Conservation (phyloP, 2,113 vertebrate genomes). For the Ceyx cyanopectus region DNA sequence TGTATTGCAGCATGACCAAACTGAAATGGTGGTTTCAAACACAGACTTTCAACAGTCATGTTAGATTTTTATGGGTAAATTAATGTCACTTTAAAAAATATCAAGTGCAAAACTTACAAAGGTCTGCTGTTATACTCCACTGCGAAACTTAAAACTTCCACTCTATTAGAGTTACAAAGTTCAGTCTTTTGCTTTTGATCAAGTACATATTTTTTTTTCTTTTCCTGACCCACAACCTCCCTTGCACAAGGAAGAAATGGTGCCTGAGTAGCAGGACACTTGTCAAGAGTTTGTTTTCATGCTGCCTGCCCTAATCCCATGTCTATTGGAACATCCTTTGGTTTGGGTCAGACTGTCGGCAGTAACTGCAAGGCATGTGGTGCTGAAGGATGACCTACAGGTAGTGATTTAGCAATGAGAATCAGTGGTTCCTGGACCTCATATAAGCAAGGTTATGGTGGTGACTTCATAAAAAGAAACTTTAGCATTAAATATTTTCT, state of each 20-base stretch:
- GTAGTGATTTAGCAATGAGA: not conserved
- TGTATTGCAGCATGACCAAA: not conserved
- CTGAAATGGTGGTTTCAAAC: not conserved
- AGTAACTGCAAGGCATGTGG: accelerated
- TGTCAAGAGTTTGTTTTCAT: not conserved
- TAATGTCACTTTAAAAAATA: not conserved
- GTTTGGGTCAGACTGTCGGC: not conserved
- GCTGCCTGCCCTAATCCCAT: accelerated
- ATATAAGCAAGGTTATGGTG: not conserved
- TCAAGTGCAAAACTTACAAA: not conserved
- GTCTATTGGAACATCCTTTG: not conserved
- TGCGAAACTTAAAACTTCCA: not conserved
- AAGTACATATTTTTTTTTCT: not conserved
- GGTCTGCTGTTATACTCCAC: not conserved
- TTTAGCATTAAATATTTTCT: not conserved
- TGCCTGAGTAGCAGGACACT: not conserved
- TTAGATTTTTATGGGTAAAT: not conserved
- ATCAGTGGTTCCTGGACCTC: not conserved
- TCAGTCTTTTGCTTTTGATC: not conserved
- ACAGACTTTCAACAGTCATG: not conserved
- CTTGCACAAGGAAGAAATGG: not conserved
- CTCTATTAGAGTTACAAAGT: not conserved
- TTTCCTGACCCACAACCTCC: not conserved
- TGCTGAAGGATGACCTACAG: not conserved
- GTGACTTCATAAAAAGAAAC: not conserved